Conservation (phyloP, 2,888 invertebrate genomes). For the Arge pagana region DNA sequence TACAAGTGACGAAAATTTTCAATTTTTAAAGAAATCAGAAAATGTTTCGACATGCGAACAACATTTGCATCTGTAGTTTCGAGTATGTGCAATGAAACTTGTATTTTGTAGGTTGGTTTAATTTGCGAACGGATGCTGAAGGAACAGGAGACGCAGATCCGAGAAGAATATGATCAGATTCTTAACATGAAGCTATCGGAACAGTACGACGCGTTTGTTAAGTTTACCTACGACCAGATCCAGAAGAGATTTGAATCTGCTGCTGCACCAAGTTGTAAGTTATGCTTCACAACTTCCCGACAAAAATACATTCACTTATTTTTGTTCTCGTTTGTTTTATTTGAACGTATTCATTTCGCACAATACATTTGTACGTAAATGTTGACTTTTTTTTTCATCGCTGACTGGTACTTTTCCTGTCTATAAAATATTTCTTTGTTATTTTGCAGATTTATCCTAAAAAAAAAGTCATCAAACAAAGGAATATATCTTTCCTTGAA, state of each 20-base stretch:
- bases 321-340: neutral
- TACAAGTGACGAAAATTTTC: too few species aligned
- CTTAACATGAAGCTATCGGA: slow-evolving; percentile 93
- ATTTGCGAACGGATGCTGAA: slow-evolving; percentile 97
- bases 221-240: slow-evolving; percentile 98
- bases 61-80: too few species aligned
- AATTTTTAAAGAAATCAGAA: too few species aligned
- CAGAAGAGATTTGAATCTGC: slow-evolving; percentile 63
- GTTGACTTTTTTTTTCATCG: neutral
- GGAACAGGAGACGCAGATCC: slow-evolving; percentile 91
- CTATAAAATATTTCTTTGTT: slow-evolving; percentile 1
- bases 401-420: too few species aligned
- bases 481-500: slow-evolving; percentile 50
- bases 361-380: neutral
- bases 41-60: too few species aligned
- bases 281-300: too few species aligned
- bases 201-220: slow-evolving; percentile 98
- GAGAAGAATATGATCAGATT: slow-evolving; percentile 93
- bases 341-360: too few species aligned
- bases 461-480: slow-evolving; percentile 43
- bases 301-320: neutral
- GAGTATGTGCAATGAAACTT: too few species aligned
- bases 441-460: slow-evolving; percentile 55
- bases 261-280: slow-evolving; percentile 56
- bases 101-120: slow-evolving; percentile 87